Conservation (phyloP, 2,113 vertebrate genomes). For the Colistium nudipinnis region DNA sequence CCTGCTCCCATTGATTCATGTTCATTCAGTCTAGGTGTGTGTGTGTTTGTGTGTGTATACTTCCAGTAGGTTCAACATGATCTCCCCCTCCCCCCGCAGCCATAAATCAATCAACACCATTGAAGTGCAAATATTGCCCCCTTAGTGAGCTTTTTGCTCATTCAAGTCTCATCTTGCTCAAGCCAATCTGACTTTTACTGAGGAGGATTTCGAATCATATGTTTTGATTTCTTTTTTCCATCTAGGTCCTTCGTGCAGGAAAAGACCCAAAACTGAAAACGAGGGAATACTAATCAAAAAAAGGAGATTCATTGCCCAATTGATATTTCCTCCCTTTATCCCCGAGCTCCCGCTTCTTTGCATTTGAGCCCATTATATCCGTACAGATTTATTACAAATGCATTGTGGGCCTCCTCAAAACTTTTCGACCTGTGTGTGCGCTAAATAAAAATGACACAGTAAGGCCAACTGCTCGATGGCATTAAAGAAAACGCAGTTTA, state of each 20-base stretch:
- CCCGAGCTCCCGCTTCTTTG: neutral
- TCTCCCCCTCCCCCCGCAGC: neutral
- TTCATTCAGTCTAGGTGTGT: constrained; percentile 45
- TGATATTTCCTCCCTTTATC: neutral
- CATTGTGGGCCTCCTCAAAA: neutral
- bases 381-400: neutral
- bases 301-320: neutral
- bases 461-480: constrained; percentile 18
- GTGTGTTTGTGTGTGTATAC: constrained; percentile 6
- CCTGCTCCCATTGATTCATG: constrained; percentile 72
- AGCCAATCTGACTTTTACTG: constrained; percentile 48
- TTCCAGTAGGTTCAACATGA: constrained; percentile 50
- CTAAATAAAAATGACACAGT: constrained; percentile 6
- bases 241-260: neutral
- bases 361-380: neutral
- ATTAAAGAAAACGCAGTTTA: constrained; percentile 16
- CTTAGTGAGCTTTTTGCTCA: constrained; percentile 57
- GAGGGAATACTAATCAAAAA: too few species aligned
- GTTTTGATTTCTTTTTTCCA: constrained; percentile 15
- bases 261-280: too few species aligned
- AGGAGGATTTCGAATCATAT: constrained; percentile 53
- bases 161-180: constrained; percentile 63
- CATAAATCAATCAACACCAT: constrained; percentile 74
- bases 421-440: neutral
- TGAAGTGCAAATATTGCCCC: constrained; percentile 67